Base-by-base conservation (phyloP, 2,113 vertebrate genomes). In the Megaleporinus macrocephalus region DNA sequence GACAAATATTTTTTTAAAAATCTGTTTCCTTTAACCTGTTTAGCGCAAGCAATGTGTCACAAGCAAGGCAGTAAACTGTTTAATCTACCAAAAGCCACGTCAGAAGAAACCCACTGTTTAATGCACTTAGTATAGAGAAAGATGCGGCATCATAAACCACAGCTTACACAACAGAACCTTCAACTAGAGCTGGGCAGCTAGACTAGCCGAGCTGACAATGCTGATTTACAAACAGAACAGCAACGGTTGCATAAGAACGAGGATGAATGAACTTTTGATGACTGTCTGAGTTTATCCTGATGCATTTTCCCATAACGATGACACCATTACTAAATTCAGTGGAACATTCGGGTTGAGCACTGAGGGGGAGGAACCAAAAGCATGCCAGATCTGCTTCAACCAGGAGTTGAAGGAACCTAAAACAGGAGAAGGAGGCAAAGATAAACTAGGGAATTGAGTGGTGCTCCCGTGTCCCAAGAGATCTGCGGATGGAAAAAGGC, bases 401-500 rank as follows among this genome's bases (percentile, higher is more conserved):
- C 33, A 63, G 47, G 18, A 26, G 5, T 29, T 36, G 55, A 13
- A 70, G 33, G 3, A 72, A 49, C 68, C 2, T 63, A 65, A 65
- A 53, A 72, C n/a, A 61, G 29, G 49, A 84, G 78, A 73, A 66
- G 36, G 15, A 71, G n/a, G 51, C 20, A 77, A 65, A 80, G 81
- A 63, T 73, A 79, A 33, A 87, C 51, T 30, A 3, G 63, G 57
- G 55, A 11, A 30, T 20, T 68, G 71, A 85, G 62, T 81, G 63
- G 80, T 87, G 78, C 81, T 80, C 26, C 73, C 27, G 44, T 57
- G 61, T 81, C 85, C 79, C 83, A 41, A 68, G 84, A 85, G 90
- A 89, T 79, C 80, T 83, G 80, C 76, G 84, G 78, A 84, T 75
- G 87, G 81, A 73, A 80, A 90, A 92, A 90, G 88, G 90, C 86